A percentile compares a stretch with the other conserved stretches of the same genome.
Evolutionary conservation across 2,888 invertebrate genomes (phyloP).

Genomic region (Asteroscopus sphinx): DNA sequence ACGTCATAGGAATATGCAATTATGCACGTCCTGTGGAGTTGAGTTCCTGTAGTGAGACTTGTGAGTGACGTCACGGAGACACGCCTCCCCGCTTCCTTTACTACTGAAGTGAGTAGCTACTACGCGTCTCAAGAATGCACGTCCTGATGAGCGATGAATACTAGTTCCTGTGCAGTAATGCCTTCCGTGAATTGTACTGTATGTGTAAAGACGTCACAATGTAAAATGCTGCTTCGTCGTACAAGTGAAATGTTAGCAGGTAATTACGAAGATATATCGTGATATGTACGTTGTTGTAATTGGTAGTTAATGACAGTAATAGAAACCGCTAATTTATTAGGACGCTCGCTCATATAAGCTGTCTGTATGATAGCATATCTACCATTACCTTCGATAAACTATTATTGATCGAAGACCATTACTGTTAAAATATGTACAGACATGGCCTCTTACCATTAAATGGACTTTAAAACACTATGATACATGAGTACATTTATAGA

Average conservation of each 20-base stretch:
- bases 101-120: constrained; percentile 17
- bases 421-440: constrained; percentile 25
- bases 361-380: constrained; percentile 7
- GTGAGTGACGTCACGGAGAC: constrained; percentile 28
- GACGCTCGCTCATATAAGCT: constrained; percentile 1
- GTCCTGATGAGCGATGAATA: constrained; percentile 22
- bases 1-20: constrained; percentile 16
- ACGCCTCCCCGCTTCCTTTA: constrained; percentile 38
- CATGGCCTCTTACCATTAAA: constrained; percentile 52
- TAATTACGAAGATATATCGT: constrained; percentile 23
- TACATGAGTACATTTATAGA: constrained; percentile 22
- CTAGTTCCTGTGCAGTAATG: constrained; percentile 4
- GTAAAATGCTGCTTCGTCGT: constrained; percentile 4
- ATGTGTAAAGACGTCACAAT: constrained; percentile 7
- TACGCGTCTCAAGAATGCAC: constrained; percentile 28
- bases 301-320: constrained; percentile 25
- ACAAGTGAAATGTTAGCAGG: constrained; percentile 23
- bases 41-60: background rate
- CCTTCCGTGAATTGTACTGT: constrained; percentile 15
- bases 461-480: constrained; percentile 21
- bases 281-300: constrained; percentile 19
- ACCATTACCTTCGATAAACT: too few relatives aligned
- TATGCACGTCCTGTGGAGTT: constrained; percentile 36
- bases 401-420: too few relatives aligned
- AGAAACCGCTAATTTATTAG: constrained; percentile 12